These are phyloP conservation scores for Centropus bengalensis DNA, from an alignment of 2,113 vertebrate species.

Conservation along the genomic window DNA sequence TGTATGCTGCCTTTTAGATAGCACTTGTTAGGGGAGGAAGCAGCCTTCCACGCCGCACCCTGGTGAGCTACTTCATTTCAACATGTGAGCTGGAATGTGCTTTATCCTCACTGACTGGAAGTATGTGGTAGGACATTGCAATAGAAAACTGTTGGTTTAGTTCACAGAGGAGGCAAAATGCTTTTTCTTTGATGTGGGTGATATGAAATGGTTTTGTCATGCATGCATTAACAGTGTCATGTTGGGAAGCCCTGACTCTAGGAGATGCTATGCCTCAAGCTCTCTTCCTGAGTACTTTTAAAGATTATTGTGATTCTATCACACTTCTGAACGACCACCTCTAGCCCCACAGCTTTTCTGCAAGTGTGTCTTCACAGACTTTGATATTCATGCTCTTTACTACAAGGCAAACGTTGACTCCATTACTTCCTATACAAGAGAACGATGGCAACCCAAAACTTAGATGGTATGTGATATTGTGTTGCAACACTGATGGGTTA, in stretches of 20 bases:
- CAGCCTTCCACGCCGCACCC: not conserved
- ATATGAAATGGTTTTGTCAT: not conserved
- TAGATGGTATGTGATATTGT: not conserved
- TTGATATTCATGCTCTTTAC: not conserved
- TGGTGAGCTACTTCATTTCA: not conserved
- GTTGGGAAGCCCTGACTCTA: not conserved
- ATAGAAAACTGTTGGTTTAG: not conserved
- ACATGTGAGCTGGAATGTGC: not conserved
- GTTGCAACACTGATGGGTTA: not conserved
- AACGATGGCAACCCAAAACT: not conserved
- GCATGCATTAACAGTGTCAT: not conserved
- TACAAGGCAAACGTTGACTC: fast-evolving
- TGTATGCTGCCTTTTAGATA: not conserved
- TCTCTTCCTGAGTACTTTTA: not conserved
- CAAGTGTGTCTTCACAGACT: not conserved
- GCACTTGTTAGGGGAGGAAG: not conserved
- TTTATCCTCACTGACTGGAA: not conserved
- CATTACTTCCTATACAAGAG: not conserved
- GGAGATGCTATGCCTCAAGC: not conserved
- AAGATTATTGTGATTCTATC: not conserved
- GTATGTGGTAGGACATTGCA: not conserved
- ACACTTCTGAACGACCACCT: not conserved
- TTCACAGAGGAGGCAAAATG: not conserved
- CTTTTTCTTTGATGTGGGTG: not conserved
- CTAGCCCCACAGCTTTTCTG: not conserved